Evolutionary conservation across 1,140 invertebrate genomes (phyloP).

Genomic region (Ooceraea biroi): DNA sequence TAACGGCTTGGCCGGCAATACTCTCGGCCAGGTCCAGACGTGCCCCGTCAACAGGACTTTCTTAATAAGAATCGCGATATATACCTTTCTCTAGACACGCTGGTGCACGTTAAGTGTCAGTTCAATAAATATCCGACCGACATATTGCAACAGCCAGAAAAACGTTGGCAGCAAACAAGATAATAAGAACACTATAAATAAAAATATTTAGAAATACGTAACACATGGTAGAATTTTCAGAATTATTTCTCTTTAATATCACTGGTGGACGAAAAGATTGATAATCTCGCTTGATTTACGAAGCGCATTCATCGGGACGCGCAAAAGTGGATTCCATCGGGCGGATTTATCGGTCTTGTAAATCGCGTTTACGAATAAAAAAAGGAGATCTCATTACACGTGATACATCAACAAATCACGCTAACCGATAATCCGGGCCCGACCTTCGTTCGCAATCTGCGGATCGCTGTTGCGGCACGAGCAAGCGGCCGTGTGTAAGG

Average conservation of each 20-base stretch:
- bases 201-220: neutral
- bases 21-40: slow-evolving; percentile 27
- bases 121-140: neutral
- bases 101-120: slow-evolving; percentile 1
- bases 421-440: slow-evolving; percentile 74
- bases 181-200: neutral
- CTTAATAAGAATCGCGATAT: slow-evolving; percentile 48
- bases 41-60: slow-evolving; percentile 56
- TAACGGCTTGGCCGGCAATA: slow-evolving; percentile 24
- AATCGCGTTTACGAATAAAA: slow-evolving; percentile 58
- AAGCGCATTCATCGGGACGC: neutral
- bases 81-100: slow-evolving; percentile 24
- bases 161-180: neutral
- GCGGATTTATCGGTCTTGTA: slow-evolving; percentile 15
- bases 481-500: slow-evolving; percentile 61
- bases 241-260: neutral
- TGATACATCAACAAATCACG: slow-evolving; percentile 68
- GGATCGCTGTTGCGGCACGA: slow-evolving; percentile 59
- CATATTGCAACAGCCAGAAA: neutral
- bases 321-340: neutral
- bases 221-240: neutral
- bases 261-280: neutral
- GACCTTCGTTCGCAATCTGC: slow-evolving; percentile 76
- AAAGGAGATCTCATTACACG: slow-evolving; percentile 69
- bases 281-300: slow-evolving; percentile 16